Evolutionary conservation across 2,888 invertebrate species (phyloP).

Genomic region (Caenorhabditis drosophilae): DNA sequence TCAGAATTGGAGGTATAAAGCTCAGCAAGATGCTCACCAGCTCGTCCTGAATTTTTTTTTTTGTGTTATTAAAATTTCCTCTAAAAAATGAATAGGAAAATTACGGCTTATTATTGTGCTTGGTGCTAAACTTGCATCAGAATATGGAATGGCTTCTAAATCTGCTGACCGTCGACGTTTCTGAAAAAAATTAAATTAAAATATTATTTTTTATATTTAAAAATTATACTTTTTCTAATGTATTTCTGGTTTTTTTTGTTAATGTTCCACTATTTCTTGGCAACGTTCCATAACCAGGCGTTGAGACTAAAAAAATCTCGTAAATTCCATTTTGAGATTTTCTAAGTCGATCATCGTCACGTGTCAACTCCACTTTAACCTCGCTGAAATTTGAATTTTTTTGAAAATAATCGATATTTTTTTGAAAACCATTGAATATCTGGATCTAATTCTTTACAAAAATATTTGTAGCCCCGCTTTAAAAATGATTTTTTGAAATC

Average conservation of each 20-base stretch:
- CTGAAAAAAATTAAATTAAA: slow-evolving; percentile 4
- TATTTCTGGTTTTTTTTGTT: no score
- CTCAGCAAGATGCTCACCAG: slow-evolving; percentile 65
- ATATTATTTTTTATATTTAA: no score
- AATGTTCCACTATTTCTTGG: slow-evolving; percentile 46
- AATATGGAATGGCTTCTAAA: slow-evolving; percentile 37
- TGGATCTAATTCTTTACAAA: slow-evolving; percentile 56
- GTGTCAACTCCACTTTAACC: slow-evolving; percentile 58
- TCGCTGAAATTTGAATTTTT: slow-evolving; percentile 43
- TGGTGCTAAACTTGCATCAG: slow-evolving; percentile 26
- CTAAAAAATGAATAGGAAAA: slow-evolving; percentile 4
- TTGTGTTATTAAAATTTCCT: not conserved
- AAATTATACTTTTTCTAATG: slow-evolving; percentile 18
- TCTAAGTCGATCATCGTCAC: slow-evolving; percentile 43
- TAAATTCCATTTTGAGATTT: slow-evolving; percentile 56
- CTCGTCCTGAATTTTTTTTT: slow-evolving; percentile 41
- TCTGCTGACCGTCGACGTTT: slow-evolving; percentile 35
- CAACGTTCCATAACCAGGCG: slow-evolving; percentile 44
- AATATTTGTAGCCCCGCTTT: slow-evolving; percentile 61
- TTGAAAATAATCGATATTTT: slow-evolving; percentile 2
- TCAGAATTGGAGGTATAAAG: slow-evolving; percentile 58
- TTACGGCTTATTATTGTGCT: slow-evolving; percentile 33
- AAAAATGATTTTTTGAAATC: slow-evolving; percentile 61
- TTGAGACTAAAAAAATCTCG: slow-evolving; percentile 54
- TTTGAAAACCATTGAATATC: slow-evolving; percentile 51